These are phyloP conservation scores for Baronia brevicornis DNA, from an alignment of 2,888 invertebrate genomes.

Conservation along the genomic window DNA sequence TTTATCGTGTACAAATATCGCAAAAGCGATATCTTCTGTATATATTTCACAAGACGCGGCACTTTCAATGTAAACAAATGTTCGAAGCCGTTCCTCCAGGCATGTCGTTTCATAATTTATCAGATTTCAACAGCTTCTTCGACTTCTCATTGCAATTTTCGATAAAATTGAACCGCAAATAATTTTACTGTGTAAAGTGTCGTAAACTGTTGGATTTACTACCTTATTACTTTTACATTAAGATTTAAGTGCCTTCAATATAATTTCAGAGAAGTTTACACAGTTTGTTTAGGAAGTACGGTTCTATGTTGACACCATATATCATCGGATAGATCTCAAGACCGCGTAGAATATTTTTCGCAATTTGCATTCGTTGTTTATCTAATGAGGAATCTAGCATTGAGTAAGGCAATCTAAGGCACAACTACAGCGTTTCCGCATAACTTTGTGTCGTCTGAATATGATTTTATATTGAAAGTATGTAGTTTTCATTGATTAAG, in stretches of 20 bases:
- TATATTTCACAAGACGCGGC: no score
- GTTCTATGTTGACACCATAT: conserved; percentile 23
- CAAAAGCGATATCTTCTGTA: no score
- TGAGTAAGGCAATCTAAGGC: conserved; percentile 14
- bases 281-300: conserved; percentile 9
- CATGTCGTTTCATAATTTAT: neutral
- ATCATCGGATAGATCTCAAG: conserved; percentile 28
- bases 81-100: no score
- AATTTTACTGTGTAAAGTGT: conserved; percentile 18
- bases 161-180: conserved; percentile 21
- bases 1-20: no score
- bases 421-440: conserved; percentile 11
- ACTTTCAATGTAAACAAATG: no score
- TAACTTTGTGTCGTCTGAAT: no score
- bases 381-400: conserved; percentile 16
- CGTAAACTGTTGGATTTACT: neutral
- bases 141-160: conserved; percentile 28
- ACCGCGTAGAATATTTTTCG: conserved; percentile 38
- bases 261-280: neutral
- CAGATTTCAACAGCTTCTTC: conserved; percentile 1
- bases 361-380: conserved; percentile 39
- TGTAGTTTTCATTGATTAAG: no score
- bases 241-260: conserved; percentile 1
- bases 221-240: neutral
- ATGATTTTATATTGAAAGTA: no score